Conservation (phyloP, 1,140 invertebrate genomes). For the Saccostrea cuccullata region DNA sequence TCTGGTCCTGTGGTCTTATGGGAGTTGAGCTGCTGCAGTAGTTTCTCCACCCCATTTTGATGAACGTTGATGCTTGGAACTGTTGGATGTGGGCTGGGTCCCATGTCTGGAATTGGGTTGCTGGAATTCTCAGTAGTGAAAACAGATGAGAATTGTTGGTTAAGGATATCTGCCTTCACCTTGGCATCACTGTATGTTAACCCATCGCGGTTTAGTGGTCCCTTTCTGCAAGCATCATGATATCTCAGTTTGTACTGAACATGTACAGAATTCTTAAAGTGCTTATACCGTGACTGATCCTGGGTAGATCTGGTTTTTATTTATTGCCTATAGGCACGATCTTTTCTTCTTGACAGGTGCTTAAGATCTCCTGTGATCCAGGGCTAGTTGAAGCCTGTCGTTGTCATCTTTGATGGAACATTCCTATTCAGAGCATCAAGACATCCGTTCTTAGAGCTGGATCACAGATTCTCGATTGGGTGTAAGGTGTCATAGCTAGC, state of each 20-base stretch:
- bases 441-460: neutral
- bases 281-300: neutral
- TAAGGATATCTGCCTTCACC: too few relatives aligned
- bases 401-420: too few relatives aligned
- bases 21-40: too few relatives aligned
- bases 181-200: conserved; percentile 41
- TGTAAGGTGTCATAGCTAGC: neutral
- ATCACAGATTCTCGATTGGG: conserved; percentile 30
- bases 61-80: too few relatives aligned
- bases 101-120: too few relatives aligned
- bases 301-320: neutral
- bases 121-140: too few relatives aligned
- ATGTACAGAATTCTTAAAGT: conserved; percentile 5
- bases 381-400: too few relatives aligned
- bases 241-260: conserved; percentile 31
- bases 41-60: too few relatives aligned
- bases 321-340: conserved; percentile 30
- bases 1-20: too few relatives aligned
- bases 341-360: conserved; percentile 7
- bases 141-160: too few relatives aligned
- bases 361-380: conserved; percentile 42
- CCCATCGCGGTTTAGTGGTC: conserved; percentile 39
- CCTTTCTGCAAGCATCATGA: conserved; percentile 36
- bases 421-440: too few relatives aligned
- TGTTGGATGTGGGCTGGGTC: too few relatives aligned